Evolutionary conservation across 1,140 invertebrate species (phyloP).

Genomic region (Drosophila willistoni): DNA sequence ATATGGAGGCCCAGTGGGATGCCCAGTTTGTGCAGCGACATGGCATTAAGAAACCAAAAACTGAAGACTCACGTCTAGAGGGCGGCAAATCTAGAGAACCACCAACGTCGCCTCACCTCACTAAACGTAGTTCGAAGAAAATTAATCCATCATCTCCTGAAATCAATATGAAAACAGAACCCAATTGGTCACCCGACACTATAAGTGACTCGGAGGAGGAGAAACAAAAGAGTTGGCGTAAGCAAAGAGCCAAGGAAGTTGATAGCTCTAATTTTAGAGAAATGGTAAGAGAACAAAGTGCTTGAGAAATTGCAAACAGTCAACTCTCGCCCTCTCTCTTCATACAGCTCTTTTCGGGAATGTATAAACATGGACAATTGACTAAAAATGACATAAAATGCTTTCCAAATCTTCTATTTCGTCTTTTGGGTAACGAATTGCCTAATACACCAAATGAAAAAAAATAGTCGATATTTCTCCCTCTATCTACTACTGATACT

Average conservation of each 20-base stretch:
- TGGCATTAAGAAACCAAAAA: neutral
- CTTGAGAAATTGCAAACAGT: too few relatives aligned
- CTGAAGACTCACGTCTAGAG: neutral
- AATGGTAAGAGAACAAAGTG: constrained; percentile 14
- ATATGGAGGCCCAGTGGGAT: constrained; percentile 43
- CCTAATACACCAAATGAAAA: neutral
- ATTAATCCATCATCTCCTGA: neutral
- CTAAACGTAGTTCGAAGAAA: neutral
- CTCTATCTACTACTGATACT: too few relatives aligned
- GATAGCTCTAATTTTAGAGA: constrained; percentile 36
- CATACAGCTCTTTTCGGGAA: constrained; percentile 61
- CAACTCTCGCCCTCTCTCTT: neutral
- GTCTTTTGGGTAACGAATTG: constrained; percentile 27
- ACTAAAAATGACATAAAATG: constrained; percentile 73
- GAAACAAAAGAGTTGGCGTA: constrained; percentile 41
- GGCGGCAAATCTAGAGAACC: constrained; percentile 23
- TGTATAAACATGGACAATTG: constrained; percentile 63
- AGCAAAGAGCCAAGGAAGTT: constrained; percentile 42
- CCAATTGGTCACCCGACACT: constrained; percentile 36
- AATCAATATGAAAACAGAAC: neutral
- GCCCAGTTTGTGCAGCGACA: constrained; percentile 48
- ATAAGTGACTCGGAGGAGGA: constrained; percentile 30
- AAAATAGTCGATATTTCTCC: neutral
- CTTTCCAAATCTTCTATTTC: constrained; percentile 61
- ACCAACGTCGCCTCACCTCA: too few relatives aligned